A percentile compares a stretch with the other conserved stretches of the same genome.
Conservation (phyloP, 2,113 vertebrate genomes). For the Trochalopteron elliotii region DNA sequence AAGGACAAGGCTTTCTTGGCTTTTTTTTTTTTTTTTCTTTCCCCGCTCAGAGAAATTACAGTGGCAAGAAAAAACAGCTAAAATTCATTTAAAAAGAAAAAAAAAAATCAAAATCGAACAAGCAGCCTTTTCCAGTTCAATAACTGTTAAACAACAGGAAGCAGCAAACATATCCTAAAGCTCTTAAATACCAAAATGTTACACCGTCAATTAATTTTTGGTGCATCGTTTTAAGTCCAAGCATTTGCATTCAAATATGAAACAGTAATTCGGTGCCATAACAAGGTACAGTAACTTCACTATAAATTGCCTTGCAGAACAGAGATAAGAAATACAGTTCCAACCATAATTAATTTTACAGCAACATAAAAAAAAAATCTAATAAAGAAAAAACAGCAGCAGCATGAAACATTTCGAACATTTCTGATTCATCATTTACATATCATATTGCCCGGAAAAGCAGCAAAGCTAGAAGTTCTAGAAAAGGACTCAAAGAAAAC, state of each 20-base stretch:
- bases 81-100: neutral
- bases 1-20: neutral
- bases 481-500: constrained; percentile 9
- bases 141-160: neutral
- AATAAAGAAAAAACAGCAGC: constrained; percentile 17
- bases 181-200: neutral
- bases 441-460: neutral
- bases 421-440: constrained; percentile 38
- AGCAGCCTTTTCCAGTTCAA: neutral
- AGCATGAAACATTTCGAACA: constrained; percentile 32
- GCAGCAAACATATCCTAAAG: neutral
- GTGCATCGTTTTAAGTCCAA: constrained; percentile 10
- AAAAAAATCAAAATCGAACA: neutral
- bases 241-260: constrained; percentile 22
- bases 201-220: constrained; percentile 5
- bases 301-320: constrained; percentile 20
- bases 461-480: neutral
- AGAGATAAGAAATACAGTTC: constrained; percentile 48
- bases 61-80: neutral
- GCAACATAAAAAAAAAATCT: neutral
- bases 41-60: neutral
- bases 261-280: constrained; percentile 6
- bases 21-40: neutral
- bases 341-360: constrained; percentile 38
- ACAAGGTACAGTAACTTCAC: constrained; percentile 22